Conservation (phyloP, 2,797 vertebrate species). For the Bradypodion ventrale region DNA sequence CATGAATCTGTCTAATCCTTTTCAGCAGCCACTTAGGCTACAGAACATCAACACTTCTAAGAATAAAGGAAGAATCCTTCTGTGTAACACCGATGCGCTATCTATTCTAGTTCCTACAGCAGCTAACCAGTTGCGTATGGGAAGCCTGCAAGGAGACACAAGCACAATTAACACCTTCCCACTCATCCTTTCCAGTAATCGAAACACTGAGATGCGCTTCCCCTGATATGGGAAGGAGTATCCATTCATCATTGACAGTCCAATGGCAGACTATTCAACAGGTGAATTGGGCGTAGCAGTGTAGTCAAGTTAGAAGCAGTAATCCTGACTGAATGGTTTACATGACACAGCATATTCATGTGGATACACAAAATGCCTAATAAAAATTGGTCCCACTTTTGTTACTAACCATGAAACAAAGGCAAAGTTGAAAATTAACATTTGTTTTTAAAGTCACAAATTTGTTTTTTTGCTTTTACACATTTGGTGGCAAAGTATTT, state of each 20-base stretch:
- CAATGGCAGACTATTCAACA: not conserved
- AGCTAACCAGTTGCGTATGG: too few species aligned
- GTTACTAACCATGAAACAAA: not conserved
- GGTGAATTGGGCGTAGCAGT: not conserved
- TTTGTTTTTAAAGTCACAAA: not conserved
- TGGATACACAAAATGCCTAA: not conserved
- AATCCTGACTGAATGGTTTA: not conserved
- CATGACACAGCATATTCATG: not conserved
- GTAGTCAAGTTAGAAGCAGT: not conserved
- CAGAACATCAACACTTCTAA: not conserved
- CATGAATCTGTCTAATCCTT: not conserved
- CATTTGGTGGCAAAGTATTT: slow-evolving; percentile 20
- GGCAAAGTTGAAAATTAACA: not conserved
- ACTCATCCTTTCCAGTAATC: too few species aligned
- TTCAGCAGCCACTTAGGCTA: not conserved
- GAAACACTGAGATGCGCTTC: too few species aligned
- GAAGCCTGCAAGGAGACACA: too few species aligned
- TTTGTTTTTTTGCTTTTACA: too few species aligned
- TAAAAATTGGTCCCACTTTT: not conserved
- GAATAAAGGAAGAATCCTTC: too few species aligned
- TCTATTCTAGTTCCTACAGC: not conserved
- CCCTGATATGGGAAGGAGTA: too few species aligned
- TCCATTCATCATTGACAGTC: too few species aligned
- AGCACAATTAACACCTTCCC: too few species aligned
- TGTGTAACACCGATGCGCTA: too few species aligned